These are phyloP conservation scores for Eubucco bourcierii DNA, from an alignment of 2,113 vertebrate genomes.

Conservation along the genomic window DNA sequence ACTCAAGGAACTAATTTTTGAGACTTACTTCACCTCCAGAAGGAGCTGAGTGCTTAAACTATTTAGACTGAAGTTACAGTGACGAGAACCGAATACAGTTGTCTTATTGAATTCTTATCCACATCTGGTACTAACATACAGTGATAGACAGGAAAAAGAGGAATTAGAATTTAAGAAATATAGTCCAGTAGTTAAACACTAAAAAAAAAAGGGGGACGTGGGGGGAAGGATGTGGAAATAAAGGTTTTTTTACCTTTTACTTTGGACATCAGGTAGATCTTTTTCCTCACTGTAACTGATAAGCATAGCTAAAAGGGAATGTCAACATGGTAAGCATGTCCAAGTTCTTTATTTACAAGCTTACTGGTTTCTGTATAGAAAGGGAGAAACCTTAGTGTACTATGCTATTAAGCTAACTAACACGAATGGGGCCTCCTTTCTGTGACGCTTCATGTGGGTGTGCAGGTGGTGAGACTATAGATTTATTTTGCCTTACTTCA, in stretches of 20 bases:
- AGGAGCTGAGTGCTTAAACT: background rate
- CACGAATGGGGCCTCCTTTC: conserved; percentile 2
- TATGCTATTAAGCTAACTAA: background rate
- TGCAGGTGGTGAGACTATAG: background rate
- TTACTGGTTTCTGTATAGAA: background rate
- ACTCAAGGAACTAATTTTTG: background rate
- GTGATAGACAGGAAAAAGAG: background rate
- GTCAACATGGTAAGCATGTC: background rate
- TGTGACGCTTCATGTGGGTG: background rate
- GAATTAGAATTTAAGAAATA: conserved; percentile 14
- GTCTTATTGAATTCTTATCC: background rate
- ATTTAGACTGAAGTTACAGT: background rate
- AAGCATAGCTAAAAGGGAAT: background rate
- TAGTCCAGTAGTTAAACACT: background rate
- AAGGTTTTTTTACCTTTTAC: background rate
- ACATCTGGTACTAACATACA: background rate
- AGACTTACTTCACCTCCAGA: background rate
- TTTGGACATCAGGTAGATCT: background rate
- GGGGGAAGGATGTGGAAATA: background rate
- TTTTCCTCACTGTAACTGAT: background rate
- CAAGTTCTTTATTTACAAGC: background rate
- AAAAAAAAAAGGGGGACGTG: too few species aligned
- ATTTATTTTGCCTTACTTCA: conserved; percentile 23
- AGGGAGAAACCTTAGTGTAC: background rate
- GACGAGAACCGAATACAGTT: background rate